Conservation (phyloP, 2,113 vertebrate genomes). For the Entelurus aequoreus region DNA sequence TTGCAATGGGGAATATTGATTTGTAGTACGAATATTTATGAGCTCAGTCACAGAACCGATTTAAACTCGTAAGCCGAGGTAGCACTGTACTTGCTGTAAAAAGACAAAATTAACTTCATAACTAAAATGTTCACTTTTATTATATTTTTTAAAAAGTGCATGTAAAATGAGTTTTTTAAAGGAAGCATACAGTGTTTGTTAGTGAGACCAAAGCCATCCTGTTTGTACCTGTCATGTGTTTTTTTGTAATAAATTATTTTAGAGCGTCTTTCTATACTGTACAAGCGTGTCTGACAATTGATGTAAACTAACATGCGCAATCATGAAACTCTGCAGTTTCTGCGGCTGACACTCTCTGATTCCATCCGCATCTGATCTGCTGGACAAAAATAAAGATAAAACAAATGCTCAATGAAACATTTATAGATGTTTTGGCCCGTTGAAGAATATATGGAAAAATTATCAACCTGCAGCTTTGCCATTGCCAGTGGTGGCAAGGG, state of each 20-base stretch:
- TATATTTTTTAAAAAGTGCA: neutral
- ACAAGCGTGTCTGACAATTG: constrained; percentile 4
- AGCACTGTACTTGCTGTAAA: too few relatives aligned
- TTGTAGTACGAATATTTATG: too few relatives aligned
- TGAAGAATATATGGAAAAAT: neutral
- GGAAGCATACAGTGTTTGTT: neutral
- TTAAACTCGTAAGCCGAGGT: too few relatives aligned
- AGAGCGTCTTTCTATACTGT: neutral
- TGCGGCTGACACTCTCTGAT: constrained; percentile 46
- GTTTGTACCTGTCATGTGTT: constrained; percentile 6
- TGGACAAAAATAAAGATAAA: constrained; percentile 30
- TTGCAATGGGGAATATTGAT: too few relatives aligned
- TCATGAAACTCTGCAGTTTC: constrained; percentile 81
- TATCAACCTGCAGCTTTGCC: constrained; percentile 74
- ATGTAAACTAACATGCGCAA: neutral
- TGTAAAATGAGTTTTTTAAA: neutral
- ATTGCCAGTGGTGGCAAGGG: constrained; percentile 72
- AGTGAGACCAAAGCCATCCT: constrained; percentile 21
- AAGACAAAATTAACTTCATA: constrained; percentile 6
- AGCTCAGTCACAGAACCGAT: too few relatives aligned
- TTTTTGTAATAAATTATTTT: constrained; percentile 48
- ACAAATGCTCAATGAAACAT: neutral
- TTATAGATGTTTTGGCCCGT: neutral
- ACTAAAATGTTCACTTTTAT: neutral
- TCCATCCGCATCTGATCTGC: constrained; percentile 79